These are phyloP conservation scores for Hydrotaea cyrtoneurina DNA, from an alignment of 2,888 invertebrate species.

Conservation along the genomic window DNA sequence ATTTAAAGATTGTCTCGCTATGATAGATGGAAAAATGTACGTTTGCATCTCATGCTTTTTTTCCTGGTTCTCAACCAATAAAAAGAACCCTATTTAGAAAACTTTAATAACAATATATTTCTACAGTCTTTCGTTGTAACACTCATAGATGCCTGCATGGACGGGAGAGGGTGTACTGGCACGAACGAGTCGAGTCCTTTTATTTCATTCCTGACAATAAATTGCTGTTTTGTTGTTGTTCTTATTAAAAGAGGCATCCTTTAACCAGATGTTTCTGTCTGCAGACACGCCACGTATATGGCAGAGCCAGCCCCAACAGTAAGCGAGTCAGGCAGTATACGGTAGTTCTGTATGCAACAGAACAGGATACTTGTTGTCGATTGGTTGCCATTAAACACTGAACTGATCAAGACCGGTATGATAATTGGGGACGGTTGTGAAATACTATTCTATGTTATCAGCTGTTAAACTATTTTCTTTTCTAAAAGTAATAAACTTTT, in stretches of 20 bases:
- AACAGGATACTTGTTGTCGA: constrained; percentile 21
- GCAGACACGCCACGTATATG: neutral
- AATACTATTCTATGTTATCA: no score
- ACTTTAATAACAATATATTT: neutral
- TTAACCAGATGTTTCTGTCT: constrained; percentile 25
- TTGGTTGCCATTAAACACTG: constrained; percentile 19
- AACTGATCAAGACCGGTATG: neutral
- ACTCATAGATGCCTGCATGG: neutral
- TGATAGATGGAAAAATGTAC: neutral
- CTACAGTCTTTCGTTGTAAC: neutral
- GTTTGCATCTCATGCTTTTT: neutral
- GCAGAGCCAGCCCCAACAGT: neutral
- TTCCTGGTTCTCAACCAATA: neutral
- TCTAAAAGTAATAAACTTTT: no score
- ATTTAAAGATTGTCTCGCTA: neutral
- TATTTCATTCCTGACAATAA: constrained; percentile 17
- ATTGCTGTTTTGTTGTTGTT: constrained; percentile 20
- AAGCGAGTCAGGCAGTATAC: neutral
- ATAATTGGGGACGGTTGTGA: neutral
- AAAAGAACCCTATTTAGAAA: neutral
- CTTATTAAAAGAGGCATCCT: constrained; percentile 29
- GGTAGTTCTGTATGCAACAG: neutral
- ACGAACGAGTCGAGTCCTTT: constrained; percentile 7
- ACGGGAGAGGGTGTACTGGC: no score
- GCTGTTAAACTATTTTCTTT: no score